Base-by-base conservation (phyloP, 2,888 invertebrate genomes). In the Suillia variegata region DNA sequence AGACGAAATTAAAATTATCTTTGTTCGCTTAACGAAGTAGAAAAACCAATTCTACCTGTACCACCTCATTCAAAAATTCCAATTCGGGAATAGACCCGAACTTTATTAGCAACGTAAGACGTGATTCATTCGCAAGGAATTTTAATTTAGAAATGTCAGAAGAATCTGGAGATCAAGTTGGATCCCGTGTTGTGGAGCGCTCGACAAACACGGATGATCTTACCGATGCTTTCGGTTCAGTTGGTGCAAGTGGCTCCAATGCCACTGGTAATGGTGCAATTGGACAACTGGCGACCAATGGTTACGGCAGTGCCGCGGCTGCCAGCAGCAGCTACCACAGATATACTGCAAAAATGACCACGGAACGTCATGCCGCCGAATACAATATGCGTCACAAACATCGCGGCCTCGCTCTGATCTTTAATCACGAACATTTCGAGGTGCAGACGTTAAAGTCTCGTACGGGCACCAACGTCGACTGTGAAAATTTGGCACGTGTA, bases 351-450 rank as follows among this genome's bases (percentile, higher is more conserved):
- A 84, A 76, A 65, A 89, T 89, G 89, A 86, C 88, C 5, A 86
- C 87, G 1, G 86, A 87, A 56, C 86, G 88, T 67, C 88, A 90
- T 79, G 88, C 90, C 0, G 84, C 86, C 0, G 89, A 90, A 77
- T 97, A 96, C 80, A 92, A 92, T 69, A 96, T 96, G 95, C 87
- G 87, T 67, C 92, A 95, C 80, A 85, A 87, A 67, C 85, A 87
- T 67, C 87, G 95, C 59, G 96, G 96, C 22, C 83, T 89, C 71
- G 96, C 96, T 1, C 79, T 95, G 31, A 92, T 97, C 73, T 94
- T 97, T 75, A 96, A 96, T 78, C 95, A 96, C 77, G 93, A 93
- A 80, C 84, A 87, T 70, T 96, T 96, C 77, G 87, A 88, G 65
- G 86, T 89, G 38, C 86, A 85, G 58, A 88, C 87, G 70, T 77